Conservation (phyloP, 2,888 invertebrate species). For the Slavum lentiscoides region DNA sequence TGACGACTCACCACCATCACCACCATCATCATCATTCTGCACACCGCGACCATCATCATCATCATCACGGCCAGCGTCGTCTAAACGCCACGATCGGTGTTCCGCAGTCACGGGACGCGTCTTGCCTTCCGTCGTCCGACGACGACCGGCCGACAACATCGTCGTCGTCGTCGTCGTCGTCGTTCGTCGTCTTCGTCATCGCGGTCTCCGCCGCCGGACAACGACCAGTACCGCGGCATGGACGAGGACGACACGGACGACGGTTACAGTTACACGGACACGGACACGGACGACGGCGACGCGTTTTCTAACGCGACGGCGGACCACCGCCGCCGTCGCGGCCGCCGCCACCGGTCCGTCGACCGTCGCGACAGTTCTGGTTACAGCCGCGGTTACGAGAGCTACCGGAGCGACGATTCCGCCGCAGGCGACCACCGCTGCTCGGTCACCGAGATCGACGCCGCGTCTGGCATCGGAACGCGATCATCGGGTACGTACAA, state of each 20-base stretch:
- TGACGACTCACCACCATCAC: neutral
- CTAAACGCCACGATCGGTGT: slow-evolving; percentile 45
- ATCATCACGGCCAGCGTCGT: neutral
- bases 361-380: neutral
- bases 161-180: neutral
- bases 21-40: neutral
- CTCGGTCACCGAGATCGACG: neutral
- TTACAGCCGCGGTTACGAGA: neutral
- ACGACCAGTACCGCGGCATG: slow-evolving; percentile 43
- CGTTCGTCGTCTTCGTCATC: neutral
- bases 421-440: neutral
- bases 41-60: neutral
- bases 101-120: slow-evolving; percentile 51
- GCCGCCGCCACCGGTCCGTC: neutral
- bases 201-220: slow-evolving; percentile 23
- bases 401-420: neutral
- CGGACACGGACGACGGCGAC: slow-evolving; percentile 14
- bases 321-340: too few relatives aligned
- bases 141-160: neutral
- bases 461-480: neutral
- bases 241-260: slow-evolving; percentile 40
- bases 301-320: neutral
- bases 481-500: slow-evolving; percentile 1
- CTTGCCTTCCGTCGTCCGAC: neutral
- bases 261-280: slow-evolving; percentile 8